Conservation (phyloP, 2,113 vertebrate genomes). For the Mesembrinibis cayennensis region DNA sequence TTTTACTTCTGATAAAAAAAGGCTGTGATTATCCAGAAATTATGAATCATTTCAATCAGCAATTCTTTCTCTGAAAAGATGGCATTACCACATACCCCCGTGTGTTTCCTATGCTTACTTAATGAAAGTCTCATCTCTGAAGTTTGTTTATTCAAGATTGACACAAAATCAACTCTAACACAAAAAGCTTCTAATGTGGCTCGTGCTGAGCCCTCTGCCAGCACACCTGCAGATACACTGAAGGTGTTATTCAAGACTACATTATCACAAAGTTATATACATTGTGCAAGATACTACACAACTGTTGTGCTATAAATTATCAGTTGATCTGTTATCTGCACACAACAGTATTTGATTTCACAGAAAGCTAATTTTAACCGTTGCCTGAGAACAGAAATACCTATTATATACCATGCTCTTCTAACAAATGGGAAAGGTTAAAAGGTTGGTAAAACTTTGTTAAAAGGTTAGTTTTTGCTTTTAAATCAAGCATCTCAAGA, state of each 20-base stretch:
- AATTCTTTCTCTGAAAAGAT: background rate
- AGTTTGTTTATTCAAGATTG: constrained; percentile 37
- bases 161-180: constrained; percentile 15
- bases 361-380: background rate
- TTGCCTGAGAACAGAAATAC: background rate
- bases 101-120: constrained; percentile 18
- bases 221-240: background rate
- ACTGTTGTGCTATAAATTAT: background rate
- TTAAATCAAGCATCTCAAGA: background rate
- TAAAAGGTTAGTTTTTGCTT: background rate
- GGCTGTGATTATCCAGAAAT: background rate
- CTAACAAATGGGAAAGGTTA: background rate
- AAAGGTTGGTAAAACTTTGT: background rate
- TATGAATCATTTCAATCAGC: background rate
- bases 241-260: background rate
- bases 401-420: background rate
- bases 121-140: constrained; percentile 14
- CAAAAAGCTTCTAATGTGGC: constrained; percentile 10
- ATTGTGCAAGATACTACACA: background rate
- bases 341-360: background rate
- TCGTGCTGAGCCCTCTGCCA: constrained; percentile 32
- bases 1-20: background rate
- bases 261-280: background rate
- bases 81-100: background rate
- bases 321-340: background rate